Evolutionary conservation across 2,888 invertebrate species (phyloP).

Genomic region (Phalangium opilio): DNA sequence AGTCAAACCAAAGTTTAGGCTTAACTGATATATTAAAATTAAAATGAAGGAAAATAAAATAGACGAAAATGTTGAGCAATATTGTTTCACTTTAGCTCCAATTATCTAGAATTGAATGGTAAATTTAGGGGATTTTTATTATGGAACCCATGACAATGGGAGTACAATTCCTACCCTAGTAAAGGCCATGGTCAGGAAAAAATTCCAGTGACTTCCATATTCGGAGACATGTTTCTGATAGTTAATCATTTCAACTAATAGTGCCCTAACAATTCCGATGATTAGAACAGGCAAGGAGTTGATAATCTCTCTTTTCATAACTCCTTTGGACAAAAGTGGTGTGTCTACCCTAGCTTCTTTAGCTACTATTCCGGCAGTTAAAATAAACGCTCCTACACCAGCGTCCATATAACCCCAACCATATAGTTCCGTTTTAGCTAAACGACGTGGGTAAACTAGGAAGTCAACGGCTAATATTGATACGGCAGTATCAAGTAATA

Average conservation of each 20-base stretch:
- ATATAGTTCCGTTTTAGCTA: conserved; percentile 71
- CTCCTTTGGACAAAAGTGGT: too few species aligned
- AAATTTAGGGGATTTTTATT: too few species aligned
- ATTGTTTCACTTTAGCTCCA: too few species aligned
- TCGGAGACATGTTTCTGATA: conserved; percentile 82
- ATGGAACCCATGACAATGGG: too few species aligned
- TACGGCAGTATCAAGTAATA: conserved; percentile 41
- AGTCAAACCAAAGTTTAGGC: conserved; percentile 1
- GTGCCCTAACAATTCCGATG: conserved; percentile 33
- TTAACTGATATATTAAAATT: conserved; percentile 51
- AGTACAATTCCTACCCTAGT: conserved; percentile 42
- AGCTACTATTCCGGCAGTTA: conserved; percentile 53
- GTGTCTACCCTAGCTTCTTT: conserved; percentile 33
- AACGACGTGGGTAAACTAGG: conserved; percentile 59
- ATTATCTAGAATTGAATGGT: too few species aligned
- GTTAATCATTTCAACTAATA: conserved; percentile 39
- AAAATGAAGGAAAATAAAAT: conserved; percentile 16
- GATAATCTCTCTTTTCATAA: too few species aligned
- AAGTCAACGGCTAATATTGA: conserved; percentile 93
- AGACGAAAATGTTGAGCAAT: too few species aligned
- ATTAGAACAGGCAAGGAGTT: conserved; percentile 27
- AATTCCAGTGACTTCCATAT: conserved; percentile 97
- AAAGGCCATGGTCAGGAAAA: conserved; percentile 80
- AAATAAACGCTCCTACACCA: conserved; percentile 76
- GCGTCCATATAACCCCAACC: conserved; percentile 89